Percentiles rank a stretch among this genome's conserved stretches.
Evolutionary conservation across 2,113 vertebrate genomes (phyloP).

Genomic region (Diadophis punctatus): DNA sequence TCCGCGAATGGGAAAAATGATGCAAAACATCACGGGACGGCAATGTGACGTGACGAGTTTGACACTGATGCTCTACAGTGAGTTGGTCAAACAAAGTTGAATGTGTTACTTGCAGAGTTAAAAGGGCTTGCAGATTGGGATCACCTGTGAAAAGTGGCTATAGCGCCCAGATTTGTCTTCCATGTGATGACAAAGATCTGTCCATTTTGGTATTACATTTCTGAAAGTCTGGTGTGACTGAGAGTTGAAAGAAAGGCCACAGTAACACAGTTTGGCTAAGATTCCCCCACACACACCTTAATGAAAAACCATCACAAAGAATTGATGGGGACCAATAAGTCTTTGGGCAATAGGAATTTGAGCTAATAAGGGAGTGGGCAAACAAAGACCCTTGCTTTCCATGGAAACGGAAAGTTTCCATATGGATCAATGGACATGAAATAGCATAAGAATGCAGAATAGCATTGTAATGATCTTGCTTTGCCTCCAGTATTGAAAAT

Average conservation of each 20-base stretch:
- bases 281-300: neutral
- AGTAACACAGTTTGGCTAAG: neutral
- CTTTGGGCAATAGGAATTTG: neutral
- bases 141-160: neutral
- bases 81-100: neutral
- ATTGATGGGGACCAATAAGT: neutral
- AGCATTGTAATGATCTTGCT: neutral
- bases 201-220: neutral
- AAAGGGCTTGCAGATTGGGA: neutral
- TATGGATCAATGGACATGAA: neutral
- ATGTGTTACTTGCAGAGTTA: neutral
- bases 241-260: neutral
- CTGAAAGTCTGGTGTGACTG: neutral
- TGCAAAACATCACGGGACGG: too few relatives aligned
- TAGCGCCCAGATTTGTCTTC: neutral
- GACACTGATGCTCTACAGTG: neutral
- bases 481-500: too few relatives aligned
- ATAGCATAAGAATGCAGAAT: neutral
- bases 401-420: neutral
- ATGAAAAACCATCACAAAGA: neutral
- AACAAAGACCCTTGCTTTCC: neutral
- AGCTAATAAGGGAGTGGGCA: neutral
- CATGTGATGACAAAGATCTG: neutral
- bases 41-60: too few relatives aligned
- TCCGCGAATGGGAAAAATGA: too few relatives aligned